phyloP scores from a whole-genome alignment of 2,888 invertebrate species.

The Cyaniris semiargus region DNA sequence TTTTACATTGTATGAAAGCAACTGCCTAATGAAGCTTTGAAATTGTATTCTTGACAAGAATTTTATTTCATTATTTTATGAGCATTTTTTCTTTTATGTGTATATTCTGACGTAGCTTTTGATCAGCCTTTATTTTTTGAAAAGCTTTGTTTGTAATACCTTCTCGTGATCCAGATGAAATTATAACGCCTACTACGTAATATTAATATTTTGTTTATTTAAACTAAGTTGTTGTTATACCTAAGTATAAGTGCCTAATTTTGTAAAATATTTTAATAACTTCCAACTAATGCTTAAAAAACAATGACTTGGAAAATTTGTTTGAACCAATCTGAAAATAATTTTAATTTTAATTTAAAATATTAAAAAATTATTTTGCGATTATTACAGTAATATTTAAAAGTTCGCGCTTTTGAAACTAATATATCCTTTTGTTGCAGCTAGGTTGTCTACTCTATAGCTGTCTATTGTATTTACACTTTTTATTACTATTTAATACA shows the following conservation, averaged over 20 bases:
- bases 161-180: not conserved
- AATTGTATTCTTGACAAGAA: conserved; percentile 2
- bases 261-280: not conserved
- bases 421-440: too few species aligned
- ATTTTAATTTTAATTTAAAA: not conserved
- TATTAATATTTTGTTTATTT: not conserved
- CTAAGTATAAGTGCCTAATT: not conserved
- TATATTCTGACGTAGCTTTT: conserved; percentile 10
- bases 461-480: too few species aligned
- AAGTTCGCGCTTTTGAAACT: too few species aligned
- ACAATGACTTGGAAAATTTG: not conserved
- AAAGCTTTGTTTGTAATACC: not conserved
- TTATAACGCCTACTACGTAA: not conserved
- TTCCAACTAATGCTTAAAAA: not conserved
- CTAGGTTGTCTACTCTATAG: too few species aligned
- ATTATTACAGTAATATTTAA: not conserved
- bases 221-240: not conserved
- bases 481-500: too few species aligned
- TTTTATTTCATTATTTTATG: not conserved
- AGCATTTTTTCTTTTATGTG: not conserved
- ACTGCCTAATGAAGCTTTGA: conserved; percentile 2
- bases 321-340: not conserved
- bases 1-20: conserved; percentile 22
- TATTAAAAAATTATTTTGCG: not conserved
- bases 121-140: not conserved